These are phyloP conservation scores for Tetragonula clypearis DNA, from an alignment of 1,140 invertebrate genomes.

Conservation along the genomic window DNA sequence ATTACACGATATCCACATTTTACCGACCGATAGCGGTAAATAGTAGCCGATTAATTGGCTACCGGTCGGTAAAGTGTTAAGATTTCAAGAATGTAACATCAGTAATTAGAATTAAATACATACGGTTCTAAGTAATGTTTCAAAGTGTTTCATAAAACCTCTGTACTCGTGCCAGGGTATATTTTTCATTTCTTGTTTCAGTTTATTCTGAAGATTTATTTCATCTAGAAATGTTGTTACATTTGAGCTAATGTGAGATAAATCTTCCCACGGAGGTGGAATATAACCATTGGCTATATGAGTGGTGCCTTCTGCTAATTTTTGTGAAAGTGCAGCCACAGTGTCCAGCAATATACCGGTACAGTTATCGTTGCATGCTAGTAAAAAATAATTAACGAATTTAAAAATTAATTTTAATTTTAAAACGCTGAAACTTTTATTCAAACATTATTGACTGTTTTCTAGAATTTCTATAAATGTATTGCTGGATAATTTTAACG, in stretches of 20 bases:
- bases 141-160: conserved; percentile 65
- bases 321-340: conserved; percentile 84
- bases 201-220: conserved; percentile 65
- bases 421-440: not conserved
- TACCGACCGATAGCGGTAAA: no score
- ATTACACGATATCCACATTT: no score
- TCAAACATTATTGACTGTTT: not conserved
- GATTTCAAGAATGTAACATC: not conserved
- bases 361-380: conserved; percentile 95
- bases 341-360: conserved; percentile 91
- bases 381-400: not conserved
- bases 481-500: no score
- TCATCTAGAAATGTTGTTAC: conserved; percentile 67
- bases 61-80: no score
- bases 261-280: conserved; percentile 87
- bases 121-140: conserved; percentile 68
- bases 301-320: conserved; percentile 81
- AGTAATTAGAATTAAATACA: conserved; percentile 3
- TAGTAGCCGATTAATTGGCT: no score
- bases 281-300: conserved; percentile 85
- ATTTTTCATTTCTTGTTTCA: conserved; percentile 68
- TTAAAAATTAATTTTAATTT: not conserved
- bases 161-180: conserved; percentile 75
- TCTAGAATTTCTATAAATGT: not conserved
- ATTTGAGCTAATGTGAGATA: conserved; percentile 82